A percentile compares a stretch with the other conserved stretches of the same genome.
Evolutionary conservation across 2,797 vertebrate species (phyloP).

Genomic region (Neostethus bicornis): DNA sequence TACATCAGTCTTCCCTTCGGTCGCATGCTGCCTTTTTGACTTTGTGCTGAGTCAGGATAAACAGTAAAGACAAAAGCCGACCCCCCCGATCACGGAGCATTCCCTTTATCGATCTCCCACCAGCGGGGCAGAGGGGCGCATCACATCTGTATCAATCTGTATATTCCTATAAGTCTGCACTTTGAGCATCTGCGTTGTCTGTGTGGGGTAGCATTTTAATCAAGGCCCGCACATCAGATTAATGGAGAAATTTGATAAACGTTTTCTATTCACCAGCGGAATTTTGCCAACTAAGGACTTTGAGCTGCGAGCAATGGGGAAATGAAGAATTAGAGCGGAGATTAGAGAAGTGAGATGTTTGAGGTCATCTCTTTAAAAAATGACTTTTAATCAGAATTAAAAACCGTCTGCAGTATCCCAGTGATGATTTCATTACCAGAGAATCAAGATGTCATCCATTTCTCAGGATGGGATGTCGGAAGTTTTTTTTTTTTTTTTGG

Average conservation of each 20-base stretch:
- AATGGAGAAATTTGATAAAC: slow-evolving; percentile 80
- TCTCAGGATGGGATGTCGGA: slow-evolving; percentile 50
- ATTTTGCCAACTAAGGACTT: slow-evolving; percentile 76
- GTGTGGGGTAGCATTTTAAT: slow-evolving; percentile 73
- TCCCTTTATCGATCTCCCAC: slow-evolving; percentile 62
- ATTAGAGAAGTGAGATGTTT: slow-evolving; percentile 70
- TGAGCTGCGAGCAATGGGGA: slow-evolving; percentile 56
- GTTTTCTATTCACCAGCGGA: slow-evolving; percentile 59
- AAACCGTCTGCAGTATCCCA: slow-evolving; percentile 67
- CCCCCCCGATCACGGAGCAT: slow-evolving; percentile 41
- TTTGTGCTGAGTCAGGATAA: slow-evolving; percentile 71
- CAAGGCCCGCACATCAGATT: slow-evolving; percentile 71
- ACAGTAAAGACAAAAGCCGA: slow-evolving; percentile 59
- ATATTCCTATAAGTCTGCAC: slow-evolving; percentile 58
- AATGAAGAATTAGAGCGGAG: slow-evolving; percentile 74
- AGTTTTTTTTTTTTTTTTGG: slow-evolving; percentile 35
- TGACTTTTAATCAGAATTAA: slow-evolving; percentile 78
- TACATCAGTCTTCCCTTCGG: slow-evolving; percentile 64
- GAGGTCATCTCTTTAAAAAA: slow-evolving; percentile 77
- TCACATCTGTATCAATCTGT: slow-evolving; percentile 72
- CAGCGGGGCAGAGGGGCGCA: slow-evolving; percentile 25
- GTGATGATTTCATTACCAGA: slow-evolving; percentile 75
- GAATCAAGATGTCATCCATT: slow-evolving; percentile 77
- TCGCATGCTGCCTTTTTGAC: slow-evolving; percentile 66
- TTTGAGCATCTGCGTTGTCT: slow-evolving; percentile 64